These are phyloP conservation scores for Meteorus colon DNA, from an alignment of 2,888 invertebrate genomes.

Conservation along the genomic window DNA sequence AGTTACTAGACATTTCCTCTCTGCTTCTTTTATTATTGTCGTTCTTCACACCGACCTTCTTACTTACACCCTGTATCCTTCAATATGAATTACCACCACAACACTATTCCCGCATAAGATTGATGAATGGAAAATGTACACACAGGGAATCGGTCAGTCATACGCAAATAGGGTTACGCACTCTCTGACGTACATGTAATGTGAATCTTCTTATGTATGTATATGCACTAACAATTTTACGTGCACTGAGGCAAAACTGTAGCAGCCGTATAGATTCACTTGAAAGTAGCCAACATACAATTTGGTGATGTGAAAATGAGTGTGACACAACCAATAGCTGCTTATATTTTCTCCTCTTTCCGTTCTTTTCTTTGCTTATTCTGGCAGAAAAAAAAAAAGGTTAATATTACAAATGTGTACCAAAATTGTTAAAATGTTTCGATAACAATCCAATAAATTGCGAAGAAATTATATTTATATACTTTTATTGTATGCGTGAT, in stretches of 20 bases:
- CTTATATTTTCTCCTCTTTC: neutral
- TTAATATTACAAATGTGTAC: neutral
- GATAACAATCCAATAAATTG: neutral
- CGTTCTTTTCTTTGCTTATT: neutral
- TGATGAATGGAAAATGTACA: neutral
- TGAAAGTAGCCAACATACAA: neutral
- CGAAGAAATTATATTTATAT: neutral
- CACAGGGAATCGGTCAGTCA: slow-evolving; percentile 3
- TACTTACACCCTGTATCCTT: neutral
- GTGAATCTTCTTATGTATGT: slow-evolving; percentile 14
- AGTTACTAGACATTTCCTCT: slow-evolving; percentile 44
- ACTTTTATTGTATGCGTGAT: slow-evolving; percentile 3
- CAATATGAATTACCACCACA: neutral
- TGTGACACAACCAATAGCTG: neutral
- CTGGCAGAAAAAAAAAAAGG: neutral
- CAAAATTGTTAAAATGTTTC: neutral
- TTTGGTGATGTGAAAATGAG: neutral
- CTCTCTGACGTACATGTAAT: slow-evolving; percentile 19
- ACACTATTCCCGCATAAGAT: neutral
- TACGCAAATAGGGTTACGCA: slow-evolving; percentile 21
- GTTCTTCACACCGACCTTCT: neutral
- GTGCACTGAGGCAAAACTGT: slow-evolving; percentile 33
- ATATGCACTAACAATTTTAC: slow-evolving; percentile 28
- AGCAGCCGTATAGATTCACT: slow-evolving; percentile 22
- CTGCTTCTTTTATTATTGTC: neutral